These are phyloP conservation scores for Pardosa pseudoannulata DNA, from an alignment of 2,888 invertebrate species.

Conservation along the genomic window DNA sequence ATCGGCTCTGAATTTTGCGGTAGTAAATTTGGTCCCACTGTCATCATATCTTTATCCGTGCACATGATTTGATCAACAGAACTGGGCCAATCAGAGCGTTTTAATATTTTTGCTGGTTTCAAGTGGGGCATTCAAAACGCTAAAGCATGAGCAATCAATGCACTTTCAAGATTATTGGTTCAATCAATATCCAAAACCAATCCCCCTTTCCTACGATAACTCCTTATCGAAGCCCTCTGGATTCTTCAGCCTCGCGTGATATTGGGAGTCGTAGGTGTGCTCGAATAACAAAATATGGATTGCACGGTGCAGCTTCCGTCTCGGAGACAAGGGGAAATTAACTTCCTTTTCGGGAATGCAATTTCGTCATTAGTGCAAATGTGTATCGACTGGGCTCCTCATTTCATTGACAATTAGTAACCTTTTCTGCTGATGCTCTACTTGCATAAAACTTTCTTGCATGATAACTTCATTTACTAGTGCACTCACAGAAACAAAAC, in stretches of 20 bases:
- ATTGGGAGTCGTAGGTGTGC: background rate
- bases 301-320: background rate
- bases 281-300: background rate
- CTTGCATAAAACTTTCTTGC: background rate
- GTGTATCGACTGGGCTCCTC: background rate
- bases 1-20: too few relatives aligned
- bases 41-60: too few relatives aligned
- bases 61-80: too few relatives aligned
- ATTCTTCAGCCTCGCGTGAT: too few relatives aligned
- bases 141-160: background rate
- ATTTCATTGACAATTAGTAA: background rate
- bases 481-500: too few relatives aligned
- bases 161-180: background rate
- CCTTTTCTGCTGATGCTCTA: background rate
- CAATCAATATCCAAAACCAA: slow-evolving; percentile 13
- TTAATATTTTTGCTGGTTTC: too few relatives aligned
- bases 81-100: too few relatives aligned
- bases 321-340: slow-evolving; percentile 1
- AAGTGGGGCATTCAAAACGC: too few relatives aligned
- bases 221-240: too few relatives aligned
- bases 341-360: background rate
- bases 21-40: too few relatives aligned
- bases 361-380: slow-evolving; percentile 12
- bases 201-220: background rate
- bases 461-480: background rate